These are phyloP conservation scores for Ethmia dodecea DNA, from an alignment of 2,888 invertebrate genomes.

Conservation along the genomic window DNA sequence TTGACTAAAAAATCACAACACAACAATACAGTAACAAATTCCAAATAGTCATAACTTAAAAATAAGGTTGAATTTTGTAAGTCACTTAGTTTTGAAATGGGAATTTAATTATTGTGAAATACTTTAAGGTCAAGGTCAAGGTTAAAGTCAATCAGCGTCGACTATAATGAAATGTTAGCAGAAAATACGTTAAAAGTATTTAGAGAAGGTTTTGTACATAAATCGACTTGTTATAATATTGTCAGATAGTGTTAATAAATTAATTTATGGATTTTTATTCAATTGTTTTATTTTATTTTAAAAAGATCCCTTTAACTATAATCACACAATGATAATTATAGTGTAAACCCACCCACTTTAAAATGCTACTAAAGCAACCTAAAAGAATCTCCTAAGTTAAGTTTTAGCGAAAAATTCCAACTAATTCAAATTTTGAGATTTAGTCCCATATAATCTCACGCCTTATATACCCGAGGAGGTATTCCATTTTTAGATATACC, in stretches of 20 bases:
- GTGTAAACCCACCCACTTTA: slow-evolving; percentile 15
- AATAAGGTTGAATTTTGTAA: too few species aligned
- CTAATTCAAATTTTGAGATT: too few species aligned
- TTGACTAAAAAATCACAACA: too few species aligned
- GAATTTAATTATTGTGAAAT: not conserved
- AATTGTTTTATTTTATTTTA: slow-evolving; percentile 12
- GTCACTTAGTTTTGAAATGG: too few species aligned
- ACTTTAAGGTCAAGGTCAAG: slow-evolving; percentile 3
- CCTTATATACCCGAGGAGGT: too few species aligned
- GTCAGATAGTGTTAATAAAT: slow-evolving; percentile 73
- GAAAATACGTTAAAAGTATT: slow-evolving; percentile 11
- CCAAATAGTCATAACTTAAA: too few species aligned
- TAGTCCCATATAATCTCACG: too few species aligned
- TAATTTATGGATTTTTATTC: slow-evolving; percentile 71
- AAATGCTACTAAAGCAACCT: too few species aligned
- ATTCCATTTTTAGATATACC: too few species aligned
- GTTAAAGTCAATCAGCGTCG: slow-evolving; percentile 4
- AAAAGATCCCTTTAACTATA: not conserved
- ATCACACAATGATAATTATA: not conserved
- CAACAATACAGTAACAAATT: too few species aligned
- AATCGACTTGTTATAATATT: slow-evolving; percentile 68
- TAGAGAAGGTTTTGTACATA: slow-evolving; percentile 61
- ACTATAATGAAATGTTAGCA: slow-evolving; percentile 11
- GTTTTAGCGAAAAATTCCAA: too few species aligned
- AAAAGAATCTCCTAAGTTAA: too few species aligned